Evolutionary conservation across 1,140 invertebrate genomes (phyloP).

Genomic region (Euglossa dilemma): DNA sequence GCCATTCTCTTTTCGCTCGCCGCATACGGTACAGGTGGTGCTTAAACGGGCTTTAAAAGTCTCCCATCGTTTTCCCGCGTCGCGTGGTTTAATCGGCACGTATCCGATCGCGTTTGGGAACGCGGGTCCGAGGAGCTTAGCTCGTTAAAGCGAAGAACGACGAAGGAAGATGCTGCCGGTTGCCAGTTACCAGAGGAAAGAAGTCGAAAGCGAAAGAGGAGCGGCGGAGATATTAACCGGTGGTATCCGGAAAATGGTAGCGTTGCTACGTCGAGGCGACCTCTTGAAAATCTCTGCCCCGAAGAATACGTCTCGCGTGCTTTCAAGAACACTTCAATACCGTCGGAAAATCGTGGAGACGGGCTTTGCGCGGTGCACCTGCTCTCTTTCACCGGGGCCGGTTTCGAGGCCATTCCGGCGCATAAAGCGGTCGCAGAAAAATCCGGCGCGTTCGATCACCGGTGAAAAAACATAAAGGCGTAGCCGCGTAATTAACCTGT

Average conservation of each 20-base stretch:
- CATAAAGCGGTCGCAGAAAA: slow-evolving; percentile 8
- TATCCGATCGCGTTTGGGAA: no score
- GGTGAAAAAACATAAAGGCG: slow-evolving; percentile 24
- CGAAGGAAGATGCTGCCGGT: neutral
- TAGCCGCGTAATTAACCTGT: slow-evolving; percentile 41
- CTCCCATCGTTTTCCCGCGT: no score
- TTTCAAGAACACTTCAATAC: neutral
- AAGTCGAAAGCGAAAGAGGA: neutral
- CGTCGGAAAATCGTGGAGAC: neutral
- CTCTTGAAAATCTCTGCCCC: neutral
- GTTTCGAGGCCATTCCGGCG: neutral
- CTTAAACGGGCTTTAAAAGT: no score
- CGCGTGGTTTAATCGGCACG: no score
- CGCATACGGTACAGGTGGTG: no score
- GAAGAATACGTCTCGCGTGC: neutral
- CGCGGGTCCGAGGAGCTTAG: neutral
- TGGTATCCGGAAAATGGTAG: neutral
- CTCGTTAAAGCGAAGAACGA: neutral
- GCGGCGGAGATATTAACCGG: neutral
- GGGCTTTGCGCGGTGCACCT: neutral
- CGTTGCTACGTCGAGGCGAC: neutral
- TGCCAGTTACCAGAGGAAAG: no score
- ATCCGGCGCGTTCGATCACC: slow-evolving; percentile 38
- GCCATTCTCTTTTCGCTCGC: neutral
- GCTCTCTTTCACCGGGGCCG: no score